Conservation (phyloP, 2,888 invertebrate species). For the Drymonia ruficornis region DNA sequence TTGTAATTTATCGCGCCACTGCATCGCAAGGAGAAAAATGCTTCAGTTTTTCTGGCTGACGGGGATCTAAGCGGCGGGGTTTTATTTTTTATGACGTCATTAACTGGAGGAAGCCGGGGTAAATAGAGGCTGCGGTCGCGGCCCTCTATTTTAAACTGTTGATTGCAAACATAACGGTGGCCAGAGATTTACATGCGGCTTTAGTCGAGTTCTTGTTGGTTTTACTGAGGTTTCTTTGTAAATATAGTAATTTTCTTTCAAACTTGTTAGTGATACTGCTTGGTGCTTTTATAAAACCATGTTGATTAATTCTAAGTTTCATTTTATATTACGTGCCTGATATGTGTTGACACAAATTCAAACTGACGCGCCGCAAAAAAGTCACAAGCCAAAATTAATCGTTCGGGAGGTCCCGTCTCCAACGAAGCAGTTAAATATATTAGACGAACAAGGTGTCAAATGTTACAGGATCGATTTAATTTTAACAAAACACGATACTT, state of each 20-base stretch:
- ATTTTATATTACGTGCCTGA: not conserved
- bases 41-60: conserved; percentile 60
- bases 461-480: conserved; percentile 15
- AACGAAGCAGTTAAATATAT: not conserved
- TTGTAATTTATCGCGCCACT: conserved; percentile 73
- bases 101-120: conserved; percentile 73
- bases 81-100: conserved; percentile 81
- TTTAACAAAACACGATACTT: conserved; percentile 18
- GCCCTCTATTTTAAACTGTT: conserved; percentile 62
- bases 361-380: not conserved
- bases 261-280: not conserved
- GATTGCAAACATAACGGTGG: conserved; percentile 55
- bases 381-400: not conserved
- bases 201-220: conserved; percentile 33
- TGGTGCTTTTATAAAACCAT: not conserved
- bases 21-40: conserved; percentile 56
- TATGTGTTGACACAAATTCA: not conserved
- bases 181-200: conserved; percentile 41
- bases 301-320: no score
- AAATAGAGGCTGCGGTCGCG: conserved; percentile 71
- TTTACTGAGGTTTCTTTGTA: conserved; percentile 30
- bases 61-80: conserved; percentile 63
- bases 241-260: not conserved
- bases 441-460: conserved; percentile 18
- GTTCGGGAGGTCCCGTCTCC: not conserved